Evolutionary conservation across 2,888 invertebrate genomes (phyloP), one percentile per base, ranked within the genome.

Genomic region (Zootermopsis nevadensis): DNA sequence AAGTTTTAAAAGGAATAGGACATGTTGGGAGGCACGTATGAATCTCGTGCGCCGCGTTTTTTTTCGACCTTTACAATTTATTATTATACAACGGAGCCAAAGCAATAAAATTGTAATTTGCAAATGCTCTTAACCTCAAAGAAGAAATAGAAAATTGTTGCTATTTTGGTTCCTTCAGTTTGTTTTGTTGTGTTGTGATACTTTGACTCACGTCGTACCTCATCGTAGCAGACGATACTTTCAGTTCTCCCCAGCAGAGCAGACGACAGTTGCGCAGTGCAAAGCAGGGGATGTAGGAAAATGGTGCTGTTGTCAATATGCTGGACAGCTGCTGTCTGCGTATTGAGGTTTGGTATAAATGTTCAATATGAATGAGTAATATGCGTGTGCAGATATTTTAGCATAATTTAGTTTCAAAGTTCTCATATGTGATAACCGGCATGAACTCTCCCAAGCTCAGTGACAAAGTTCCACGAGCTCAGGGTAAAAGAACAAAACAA

Each of bases 361-460:
- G 15, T 38, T 22, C 38, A 8, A 74, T 74, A 24, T 74, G 38
- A n/a, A 0, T 38, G 24, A 38, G 22, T 38, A 38, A 38, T 8
- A 42, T 74, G 74, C 31, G 38, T 38, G 74, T 74, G 74, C 38
- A 22, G 38, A 33, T 38, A 38, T 38, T 22, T n/a, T 74, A 38
- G n/a, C n/a, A 74, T 74, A 74, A 74, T n/a, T 8, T 8, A 38
- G 8, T 74, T 35, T 74, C n/a, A 38, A 31, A 35, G 19, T 66
- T 80, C 27, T 66, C 66, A 35, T 55, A 80, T 53, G 38, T 80
- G 67, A 27, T 80, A n/a, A 35, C 48, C 81, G 83, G 76, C 27
- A 86, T 86, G 86, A 85, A 86, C 84, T 86, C 86, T 35, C 86
- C 86, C 66, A 86, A 86, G 82, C 81, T 86, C 53, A 84, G 85